Conservation (phyloP, 37 sponge, comb jelly and placozoan genomes). For the Aphrocallistes beatrix region DNA sequence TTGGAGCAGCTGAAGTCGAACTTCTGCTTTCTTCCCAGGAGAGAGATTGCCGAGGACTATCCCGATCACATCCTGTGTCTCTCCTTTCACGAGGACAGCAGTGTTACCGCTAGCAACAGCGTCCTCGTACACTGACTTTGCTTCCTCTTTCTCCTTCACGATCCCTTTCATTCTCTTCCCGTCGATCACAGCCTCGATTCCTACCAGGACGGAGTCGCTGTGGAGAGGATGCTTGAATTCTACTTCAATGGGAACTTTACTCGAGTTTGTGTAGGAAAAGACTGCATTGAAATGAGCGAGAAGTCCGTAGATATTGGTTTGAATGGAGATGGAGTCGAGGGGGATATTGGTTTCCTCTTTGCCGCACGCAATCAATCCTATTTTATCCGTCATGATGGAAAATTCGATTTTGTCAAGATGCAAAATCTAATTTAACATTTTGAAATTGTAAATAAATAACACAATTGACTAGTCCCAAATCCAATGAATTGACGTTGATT, state of each 20-base stretch:
- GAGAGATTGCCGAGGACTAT: conserved; percentile 62
- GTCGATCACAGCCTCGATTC: conserved; percentile 31
- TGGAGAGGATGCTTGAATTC: conserved; percentile 1
- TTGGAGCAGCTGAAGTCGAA: conserved; percentile 41
- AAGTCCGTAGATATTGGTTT: not conserved
- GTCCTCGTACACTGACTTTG: conserved; percentile 46
- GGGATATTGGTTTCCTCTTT: not conserved
- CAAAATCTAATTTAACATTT: too few relatives aligned
- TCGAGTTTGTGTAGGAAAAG: not conserved
- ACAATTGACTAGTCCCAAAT: too few relatives aligned
- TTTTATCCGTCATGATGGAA: not conserved
- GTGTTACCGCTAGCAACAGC: conserved; percentile 55
- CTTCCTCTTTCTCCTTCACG: conserved; percentile 58
- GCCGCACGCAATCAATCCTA: not conserved
- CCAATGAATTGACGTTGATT: too few relatives aligned
- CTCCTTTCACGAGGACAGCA: conserved; percentile 55
- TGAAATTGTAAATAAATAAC: too few relatives aligned
- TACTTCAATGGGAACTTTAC: not conserved
- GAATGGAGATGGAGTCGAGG: not conserved
- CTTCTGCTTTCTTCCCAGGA: conserved; percentile 35
- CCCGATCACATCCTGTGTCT: conserved; percentile 57
- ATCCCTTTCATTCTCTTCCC: conserved; percentile 46
- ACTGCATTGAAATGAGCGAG: not conserved
- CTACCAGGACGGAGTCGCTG: not conserved
- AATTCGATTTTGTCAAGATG: too few relatives aligned